phyloP scores from a whole-genome alignment of 2,888 invertebrate species.

The Nomada ferruginata region DNA sequence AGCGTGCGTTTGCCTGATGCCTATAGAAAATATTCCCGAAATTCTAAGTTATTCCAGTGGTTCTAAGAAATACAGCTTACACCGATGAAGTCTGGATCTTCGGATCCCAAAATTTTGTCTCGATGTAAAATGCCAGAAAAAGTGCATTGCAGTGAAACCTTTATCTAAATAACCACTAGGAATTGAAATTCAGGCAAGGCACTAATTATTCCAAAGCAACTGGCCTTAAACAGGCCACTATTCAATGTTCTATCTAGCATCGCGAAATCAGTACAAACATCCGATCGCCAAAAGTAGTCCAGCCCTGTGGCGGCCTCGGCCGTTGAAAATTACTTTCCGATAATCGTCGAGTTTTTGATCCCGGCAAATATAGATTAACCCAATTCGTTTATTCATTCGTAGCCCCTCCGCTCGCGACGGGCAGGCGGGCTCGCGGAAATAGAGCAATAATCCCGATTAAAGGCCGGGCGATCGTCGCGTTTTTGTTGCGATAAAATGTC shows the following conservation, averaged over 20 bases:
- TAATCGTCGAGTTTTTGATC: conserved; percentile 68
- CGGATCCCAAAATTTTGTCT: too few species aligned
- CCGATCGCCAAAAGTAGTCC: conserved; percentile 29
- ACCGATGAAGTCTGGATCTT: too few species aligned
- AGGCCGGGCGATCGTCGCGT: conserved; percentile 56
- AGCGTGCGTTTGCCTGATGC: too few species aligned
- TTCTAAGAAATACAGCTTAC: too few species aligned
- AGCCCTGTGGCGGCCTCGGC: not conserved
- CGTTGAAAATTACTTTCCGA: conserved; percentile 65
- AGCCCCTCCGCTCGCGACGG: conserved; percentile 17
- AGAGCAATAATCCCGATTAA: conserved; percentile 68
- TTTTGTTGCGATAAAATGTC: conserved; percentile 64
- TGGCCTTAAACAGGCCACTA: not conserved
- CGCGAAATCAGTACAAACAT: not conserved
- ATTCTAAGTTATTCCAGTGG: too few species aligned
- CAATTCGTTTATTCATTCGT: conserved; percentile 68
- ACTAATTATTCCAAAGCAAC: not conserved
- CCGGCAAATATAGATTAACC: conserved; percentile 69
- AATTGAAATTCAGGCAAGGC: not conserved
- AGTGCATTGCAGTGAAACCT: too few species aligned
- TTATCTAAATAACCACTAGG: not conserved
- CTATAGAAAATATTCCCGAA: too few species aligned
- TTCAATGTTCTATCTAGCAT: too few species aligned
- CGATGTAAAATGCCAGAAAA: not conserved
- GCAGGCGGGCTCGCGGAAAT: conserved; percentile 56